Base-by-base conservation (phyloP, 2,888 invertebrate species). In the Cylindroiulus punctatus region DNA sequence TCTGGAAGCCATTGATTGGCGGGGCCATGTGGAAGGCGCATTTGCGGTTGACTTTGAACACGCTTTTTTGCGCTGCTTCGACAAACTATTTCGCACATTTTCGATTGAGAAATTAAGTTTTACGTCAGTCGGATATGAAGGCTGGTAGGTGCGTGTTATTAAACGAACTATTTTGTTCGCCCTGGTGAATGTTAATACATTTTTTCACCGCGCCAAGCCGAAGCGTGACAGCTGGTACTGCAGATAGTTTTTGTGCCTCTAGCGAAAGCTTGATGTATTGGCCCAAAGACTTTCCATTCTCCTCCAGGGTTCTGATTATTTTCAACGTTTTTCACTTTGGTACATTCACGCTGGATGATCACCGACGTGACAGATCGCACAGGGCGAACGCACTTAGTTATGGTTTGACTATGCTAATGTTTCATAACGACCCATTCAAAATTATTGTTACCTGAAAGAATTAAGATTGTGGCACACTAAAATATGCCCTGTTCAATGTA, bases 41-140 rank as follows among this genome's bases (percentile, higher is more conserved):
- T n/a, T 52, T 52, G 52, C 52, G 52, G 52, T 52, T n/a, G 52
- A 52, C 52, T 52, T 52, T 52, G n/a, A 52, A n/a, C 52, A 52
- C 4, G n/a, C 19, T 52, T 52, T 52, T 52, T 52, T 52, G 19
- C 52, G 5, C 52, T 52, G 52, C 52, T 8, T 52, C 52, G 52
- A 52, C 52, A 52, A 52, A 52, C 52, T 52, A 52, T 52, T 52
- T 52, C 52, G 52, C 52, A 52, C 52, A 52, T 52, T 52, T 52
- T 52, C 52, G 52, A 52, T 52, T 52, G 52, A 52, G 52, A 52
- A 52, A 52, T 52, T 52, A 52, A 52, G 52, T 52, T 52, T 52
- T 52, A 52, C 52, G 52, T 52, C 52, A 52, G n/a, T 52, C n/a
- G 52, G n/a, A 19, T 5, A 52, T 52, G 52, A 52, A 52, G 52